phyloP scores from a whole-genome alignment of 1,140 invertebrate genomes.

The Asobara japonica region DNA sequence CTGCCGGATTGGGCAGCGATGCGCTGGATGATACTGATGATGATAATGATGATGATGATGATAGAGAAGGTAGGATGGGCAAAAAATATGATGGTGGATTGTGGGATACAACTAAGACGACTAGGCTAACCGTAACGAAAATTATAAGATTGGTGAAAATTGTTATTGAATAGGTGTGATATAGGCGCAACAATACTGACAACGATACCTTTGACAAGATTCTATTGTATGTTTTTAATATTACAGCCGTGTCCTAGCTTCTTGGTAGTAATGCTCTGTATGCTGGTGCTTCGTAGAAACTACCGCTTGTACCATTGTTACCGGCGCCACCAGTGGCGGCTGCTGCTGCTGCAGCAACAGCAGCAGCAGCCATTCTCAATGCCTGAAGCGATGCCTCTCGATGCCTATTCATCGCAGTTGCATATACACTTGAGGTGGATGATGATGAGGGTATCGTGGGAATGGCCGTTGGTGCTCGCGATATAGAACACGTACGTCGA shows the following conservation, averaged over 20 bases:
- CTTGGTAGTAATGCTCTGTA: slow-evolving; percentile 57
- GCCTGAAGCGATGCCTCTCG: slow-evolving; percentile 51
- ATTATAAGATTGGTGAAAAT: not conserved
- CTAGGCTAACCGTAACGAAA: not conserved
- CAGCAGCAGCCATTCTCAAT: slow-evolving; percentile 46
- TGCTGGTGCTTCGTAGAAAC: slow-evolving; percentile 56
- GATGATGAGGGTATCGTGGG: slow-evolving; percentile 31
- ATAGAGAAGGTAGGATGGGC: not conserved
- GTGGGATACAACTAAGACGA: not conserved
- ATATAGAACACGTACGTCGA: slow-evolving; percentile 26
- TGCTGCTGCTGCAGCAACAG: slow-evolving; percentile 17
- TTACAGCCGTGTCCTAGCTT: slow-evolving; percentile 45
- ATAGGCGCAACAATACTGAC: not conserved
- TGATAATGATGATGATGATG: slow-evolving; percentile 3
- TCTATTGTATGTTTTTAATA: not conserved
- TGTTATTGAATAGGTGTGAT: not conserved
- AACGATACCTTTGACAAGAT: not conserved
- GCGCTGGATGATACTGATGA: not conserved
- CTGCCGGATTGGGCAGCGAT: not conserved
- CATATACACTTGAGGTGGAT: slow-evolving; percentile 44
- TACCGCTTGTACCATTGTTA: slow-evolving; percentile 8
- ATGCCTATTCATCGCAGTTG: slow-evolving; percentile 55
- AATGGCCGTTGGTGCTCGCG: slow-evolving; percentile 30
- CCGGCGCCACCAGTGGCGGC: not conserved
- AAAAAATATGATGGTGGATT: not conserved